Conservation (phyloP, 2,797 vertebrate genomes). For the Falco cherrug region DNA sequence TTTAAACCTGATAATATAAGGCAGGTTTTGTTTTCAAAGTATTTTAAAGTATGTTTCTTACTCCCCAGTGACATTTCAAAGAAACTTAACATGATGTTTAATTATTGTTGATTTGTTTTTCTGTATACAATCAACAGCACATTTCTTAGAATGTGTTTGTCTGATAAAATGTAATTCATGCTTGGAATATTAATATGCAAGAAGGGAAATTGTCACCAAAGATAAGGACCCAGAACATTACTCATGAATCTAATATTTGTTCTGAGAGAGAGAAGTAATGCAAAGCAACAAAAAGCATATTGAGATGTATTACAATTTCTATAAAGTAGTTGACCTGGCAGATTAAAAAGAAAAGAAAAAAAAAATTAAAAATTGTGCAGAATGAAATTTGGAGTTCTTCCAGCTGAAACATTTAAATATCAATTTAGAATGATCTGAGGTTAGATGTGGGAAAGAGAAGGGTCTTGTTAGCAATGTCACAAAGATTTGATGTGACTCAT, state of each 20-base stretch:
- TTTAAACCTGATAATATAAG: neutral
- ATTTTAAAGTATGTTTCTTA: neutral
- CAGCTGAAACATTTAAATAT: neutral
- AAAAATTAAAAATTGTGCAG: neutral
- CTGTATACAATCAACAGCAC: slow-evolving; percentile 25
- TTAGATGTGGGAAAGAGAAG: neutral
- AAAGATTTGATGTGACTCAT: neutral
- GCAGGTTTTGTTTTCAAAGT: slow-evolving; percentile 14
- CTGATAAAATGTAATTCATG: neutral
- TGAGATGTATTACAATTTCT: neutral
- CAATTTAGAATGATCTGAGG: neutral
- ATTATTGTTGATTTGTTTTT: slow-evolving; percentile 55
- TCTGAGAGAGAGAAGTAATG: neutral
- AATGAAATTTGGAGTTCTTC: neutral
- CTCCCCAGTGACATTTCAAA: slow-evolving; percentile 32
- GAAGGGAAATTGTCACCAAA: neutral
- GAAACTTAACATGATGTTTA: slow-evolving; percentile 43
- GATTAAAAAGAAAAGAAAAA: neutral
- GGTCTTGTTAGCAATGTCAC: neutral
- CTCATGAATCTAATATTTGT: neutral
- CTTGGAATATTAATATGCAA: slow-evolving; percentile 12
- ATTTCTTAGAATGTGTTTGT: slow-evolving; percentile 27
- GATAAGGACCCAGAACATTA: neutral
- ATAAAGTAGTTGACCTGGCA: neutral
- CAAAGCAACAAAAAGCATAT: neutral